A percentile compares a stretch with the other conserved stretches of the same genome.
Evolutionary conservation across 2,888 invertebrate genomes (phyloP).

Genomic region (Scotopteryx bipunctaria): DNA sequence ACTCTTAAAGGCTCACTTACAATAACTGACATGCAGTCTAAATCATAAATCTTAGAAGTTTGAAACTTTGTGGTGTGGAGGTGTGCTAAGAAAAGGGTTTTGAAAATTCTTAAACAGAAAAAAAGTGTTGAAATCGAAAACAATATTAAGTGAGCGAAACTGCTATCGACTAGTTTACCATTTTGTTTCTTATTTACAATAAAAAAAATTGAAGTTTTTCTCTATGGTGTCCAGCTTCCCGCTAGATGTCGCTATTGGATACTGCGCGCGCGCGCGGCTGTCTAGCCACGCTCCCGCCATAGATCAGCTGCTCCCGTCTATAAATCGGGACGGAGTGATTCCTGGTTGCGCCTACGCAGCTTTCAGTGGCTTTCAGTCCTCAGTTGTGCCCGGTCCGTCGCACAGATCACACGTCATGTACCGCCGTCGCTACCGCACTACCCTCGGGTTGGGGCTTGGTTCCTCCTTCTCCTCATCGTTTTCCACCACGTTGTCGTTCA

Average conservation of each 20-base stretch:
- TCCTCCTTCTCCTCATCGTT: slow-evolving; percentile 72
- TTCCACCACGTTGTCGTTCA: slow-evolving; percentile 70
- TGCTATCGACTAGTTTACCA: too few relatives aligned
- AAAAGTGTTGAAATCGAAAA: too few relatives aligned
- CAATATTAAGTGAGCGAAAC: too few relatives aligned
- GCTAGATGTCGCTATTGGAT: slow-evolving; percentile 32
- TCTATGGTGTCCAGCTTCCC: slow-evolving; percentile 1
- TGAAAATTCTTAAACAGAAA: too few relatives aligned
- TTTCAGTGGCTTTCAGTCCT: slow-evolving; percentile 32
- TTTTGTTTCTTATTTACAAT: too few relatives aligned
- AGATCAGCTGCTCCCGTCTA: slow-evolving; percentile 57
- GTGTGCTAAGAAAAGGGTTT: too few relatives aligned
- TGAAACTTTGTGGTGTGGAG: too few relatives aligned
- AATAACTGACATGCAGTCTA: too few relatives aligned
- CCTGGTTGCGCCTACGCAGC: slow-evolving; percentile 72
- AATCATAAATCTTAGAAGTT: too few relatives aligned
- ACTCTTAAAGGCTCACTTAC: too few relatives aligned
- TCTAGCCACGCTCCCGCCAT: slow-evolving; percentile 54
- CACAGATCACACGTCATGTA: slow-evolving; percentile 64
- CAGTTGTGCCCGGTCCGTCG: slow-evolving; percentile 65
- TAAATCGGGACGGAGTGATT: slow-evolving; percentile 64
- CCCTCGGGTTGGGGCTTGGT: slow-evolving; percentile 73
- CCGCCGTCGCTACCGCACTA: slow-evolving; percentile 77
- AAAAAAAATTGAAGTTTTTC: background rate
- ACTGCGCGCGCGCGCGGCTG: slow-evolving; percentile 25